A percentile compares a stretch with the other conserved stretches of the same genome.
These are phyloP conservation scores for Heteromyza rotundicornis DNA, from an alignment of 2,888 invertebrate genomes.

Conservation along the genomic window DNA sequence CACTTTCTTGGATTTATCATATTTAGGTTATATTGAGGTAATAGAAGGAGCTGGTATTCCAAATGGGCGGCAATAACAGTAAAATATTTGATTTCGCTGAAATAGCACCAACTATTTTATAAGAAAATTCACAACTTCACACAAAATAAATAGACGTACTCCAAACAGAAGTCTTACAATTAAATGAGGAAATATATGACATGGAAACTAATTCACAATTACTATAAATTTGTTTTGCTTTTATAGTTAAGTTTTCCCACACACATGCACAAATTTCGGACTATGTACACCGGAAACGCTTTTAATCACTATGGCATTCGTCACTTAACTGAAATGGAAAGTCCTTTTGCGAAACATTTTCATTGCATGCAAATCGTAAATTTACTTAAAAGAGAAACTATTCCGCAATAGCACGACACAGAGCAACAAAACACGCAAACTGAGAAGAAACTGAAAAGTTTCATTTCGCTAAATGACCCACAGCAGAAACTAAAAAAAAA, in stretches of 20 bases:
- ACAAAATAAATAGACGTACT: too few relatives aligned
- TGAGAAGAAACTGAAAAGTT: neutral
- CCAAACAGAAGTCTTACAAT: too few relatives aligned
- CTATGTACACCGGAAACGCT: neutral
- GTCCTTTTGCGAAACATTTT: neutral
- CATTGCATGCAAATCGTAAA: neutral
- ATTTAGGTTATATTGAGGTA: too few relatives aligned
- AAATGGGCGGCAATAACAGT: too few relatives aligned
- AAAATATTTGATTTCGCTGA: too few relatives aligned
- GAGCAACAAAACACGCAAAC: neutral
- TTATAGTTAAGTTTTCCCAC: neutral
- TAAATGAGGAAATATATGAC: too few relatives aligned
- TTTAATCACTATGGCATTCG: slow-evolving; percentile 20
- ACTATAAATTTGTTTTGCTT: neutral
- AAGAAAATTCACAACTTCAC: too few relatives aligned
- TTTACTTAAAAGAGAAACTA: neutral
- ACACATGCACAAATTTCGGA: neutral
- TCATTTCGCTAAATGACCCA: neutral
- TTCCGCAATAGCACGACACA: too few relatives aligned
- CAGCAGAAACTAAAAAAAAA: neutral
- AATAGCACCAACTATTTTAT: too few relatives aligned
- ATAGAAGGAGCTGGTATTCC: too few relatives aligned
- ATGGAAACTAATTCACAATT: too few relatives aligned
- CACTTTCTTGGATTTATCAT: too few relatives aligned
- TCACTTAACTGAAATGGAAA: slow-evolving; percentile 15